Percentiles rank a stretch among this genome's conserved stretches.
These are phyloP conservation scores for Austrolebias charrua DNA, from an alignment of 2,797 vertebrate genomes.

Conservation along the genomic window DNA sequence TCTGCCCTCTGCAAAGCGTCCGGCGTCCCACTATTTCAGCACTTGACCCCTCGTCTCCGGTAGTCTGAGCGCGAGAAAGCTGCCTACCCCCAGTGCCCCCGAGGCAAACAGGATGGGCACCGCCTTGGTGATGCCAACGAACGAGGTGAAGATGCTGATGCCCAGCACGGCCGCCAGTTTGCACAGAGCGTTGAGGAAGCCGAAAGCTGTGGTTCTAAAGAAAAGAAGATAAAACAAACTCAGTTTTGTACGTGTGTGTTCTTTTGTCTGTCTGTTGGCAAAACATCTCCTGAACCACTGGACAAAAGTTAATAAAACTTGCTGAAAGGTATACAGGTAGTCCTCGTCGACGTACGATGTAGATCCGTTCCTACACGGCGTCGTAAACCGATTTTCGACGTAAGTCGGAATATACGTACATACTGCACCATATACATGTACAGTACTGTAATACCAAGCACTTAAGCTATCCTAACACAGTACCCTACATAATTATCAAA, in stretches of 20 bases:
- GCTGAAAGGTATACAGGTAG: too few species aligned
- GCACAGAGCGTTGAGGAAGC: conserved; percentile 95
- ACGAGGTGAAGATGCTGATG: conserved; percentile 97
- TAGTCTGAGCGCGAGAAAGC: conserved; percentile 92
- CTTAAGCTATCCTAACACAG: too few species aligned
- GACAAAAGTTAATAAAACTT: too few species aligned
- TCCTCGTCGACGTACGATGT: too few species aligned
- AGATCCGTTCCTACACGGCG: too few species aligned
- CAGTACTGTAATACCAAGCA: too few species aligned
- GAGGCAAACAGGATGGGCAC: conserved; percentile 95
- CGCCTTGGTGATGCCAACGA: conserved; percentile 95
- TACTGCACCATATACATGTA: too few species aligned
- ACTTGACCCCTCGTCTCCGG: conserved; percentile 94
- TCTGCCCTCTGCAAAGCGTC: conserved; percentile 37
- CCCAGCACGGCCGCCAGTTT: conserved; percentile 94
- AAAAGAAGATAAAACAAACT: conserved; percentile 1
- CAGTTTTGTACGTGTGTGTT: neutral
- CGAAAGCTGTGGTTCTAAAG: conserved; percentile 91
- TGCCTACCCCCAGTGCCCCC: conserved; percentile 88
- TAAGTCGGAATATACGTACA: too few species aligned
- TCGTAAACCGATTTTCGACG: too few species aligned
- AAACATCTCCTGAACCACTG: too few species aligned
- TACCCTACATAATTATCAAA: too few species aligned
- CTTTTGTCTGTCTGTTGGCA: too few species aligned
- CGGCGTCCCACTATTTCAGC: conserved; percentile 82